Conservation (phyloP, 92 coral and sea anemone species). For the Siderastrea siderea region DNA sequence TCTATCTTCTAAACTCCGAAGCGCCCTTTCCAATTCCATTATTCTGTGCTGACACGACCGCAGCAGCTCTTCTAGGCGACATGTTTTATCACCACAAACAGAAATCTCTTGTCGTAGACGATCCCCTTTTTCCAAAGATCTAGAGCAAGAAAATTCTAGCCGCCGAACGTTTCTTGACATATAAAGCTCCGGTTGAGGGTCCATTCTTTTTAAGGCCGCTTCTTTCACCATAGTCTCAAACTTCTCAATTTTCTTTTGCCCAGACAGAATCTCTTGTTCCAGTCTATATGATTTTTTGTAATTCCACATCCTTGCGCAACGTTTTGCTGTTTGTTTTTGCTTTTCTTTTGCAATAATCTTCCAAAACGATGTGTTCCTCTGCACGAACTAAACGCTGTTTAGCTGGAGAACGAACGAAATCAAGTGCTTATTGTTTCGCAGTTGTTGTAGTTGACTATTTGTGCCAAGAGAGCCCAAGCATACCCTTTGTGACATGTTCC, state of each 20-base stretch:
- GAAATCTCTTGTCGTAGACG: constrained; percentile 35
- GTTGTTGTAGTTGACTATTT: constrained; percentile 3
- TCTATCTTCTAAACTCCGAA: constrained; percentile 56
- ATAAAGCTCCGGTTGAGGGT: constrained; percentile 53
- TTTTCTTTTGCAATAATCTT: constrained; percentile 9
- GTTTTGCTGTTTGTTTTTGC: constrained; percentile 20
- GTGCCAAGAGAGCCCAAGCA: neutral
- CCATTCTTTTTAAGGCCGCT: constrained; percentile 48
- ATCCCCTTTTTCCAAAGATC: constrained; percentile 55
- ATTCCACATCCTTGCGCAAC: constrained; percentile 44
- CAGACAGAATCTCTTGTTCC: constrained; percentile 65
- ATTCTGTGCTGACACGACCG: constrained; percentile 49
- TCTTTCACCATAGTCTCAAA: constrained; percentile 53
- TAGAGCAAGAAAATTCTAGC: constrained; percentile 64
- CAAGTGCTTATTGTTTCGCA: neutral
- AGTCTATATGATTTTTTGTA: constrained; percentile 68
- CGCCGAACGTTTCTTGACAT: constrained; percentile 69
- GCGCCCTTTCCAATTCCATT: constrained; percentile 55
- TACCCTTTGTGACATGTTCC: neutral
- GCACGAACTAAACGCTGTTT: neutral
- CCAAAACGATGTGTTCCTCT: constrained; percentile 18
- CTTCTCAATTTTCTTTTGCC: constrained; percentile 60
- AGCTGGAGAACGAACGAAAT: neutral
- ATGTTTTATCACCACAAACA: constrained; percentile 14
- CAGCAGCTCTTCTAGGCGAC: neutral